phyloP scores from a whole-genome alignment of 2,888 invertebrate species.

The Conchocele bisecta region DNA sequence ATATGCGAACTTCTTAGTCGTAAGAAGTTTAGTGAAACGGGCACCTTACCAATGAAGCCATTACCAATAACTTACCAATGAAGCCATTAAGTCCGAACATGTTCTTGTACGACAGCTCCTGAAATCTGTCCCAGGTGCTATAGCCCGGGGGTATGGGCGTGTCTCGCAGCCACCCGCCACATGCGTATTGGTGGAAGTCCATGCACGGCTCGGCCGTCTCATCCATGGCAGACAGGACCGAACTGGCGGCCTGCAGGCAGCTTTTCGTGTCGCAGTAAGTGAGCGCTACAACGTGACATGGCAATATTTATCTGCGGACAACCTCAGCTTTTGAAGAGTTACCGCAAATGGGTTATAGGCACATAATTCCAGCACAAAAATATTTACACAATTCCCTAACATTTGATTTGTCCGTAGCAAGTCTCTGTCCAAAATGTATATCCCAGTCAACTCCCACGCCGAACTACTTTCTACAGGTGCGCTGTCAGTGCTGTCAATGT shows the following conservation, averaged over 20 bases:
- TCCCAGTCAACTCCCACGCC: too few relatives aligned
- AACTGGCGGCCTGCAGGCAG: conserved; percentile 73
- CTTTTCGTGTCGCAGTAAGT: conserved; percentile 63
- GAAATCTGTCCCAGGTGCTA: conserved; percentile 74
- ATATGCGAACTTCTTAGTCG: too few relatives aligned
- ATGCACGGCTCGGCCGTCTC: conserved; percentile 69
- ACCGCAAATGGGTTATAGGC: too few relatives aligned
- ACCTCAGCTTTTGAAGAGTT: neutral
- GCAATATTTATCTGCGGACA: neutral
- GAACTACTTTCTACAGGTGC: too few relatives aligned
- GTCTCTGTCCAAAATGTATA: too few relatives aligned
- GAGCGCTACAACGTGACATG: conserved; percentile 31
- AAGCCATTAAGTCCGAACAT: conserved; percentile 71
- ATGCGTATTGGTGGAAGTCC: conserved; percentile 77
- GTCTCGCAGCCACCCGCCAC: conserved; percentile 74
- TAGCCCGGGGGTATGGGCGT: conserved; percentile 77
- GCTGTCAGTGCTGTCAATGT: too few relatives aligned
- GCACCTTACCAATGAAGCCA: too few relatives aligned
- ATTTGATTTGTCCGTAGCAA: too few relatives aligned
- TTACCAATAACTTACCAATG: conserved; percentile 68
- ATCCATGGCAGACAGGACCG: conserved; percentile 71
- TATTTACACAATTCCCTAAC: too few relatives aligned
- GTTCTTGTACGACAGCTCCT: conserved; percentile 74
- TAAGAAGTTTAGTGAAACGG: too few relatives aligned
- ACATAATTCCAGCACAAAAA: too few relatives aligned